These are phyloP conservation scores for Eupithecia subumbrata DNA, from an alignment of 2,888 invertebrate genomes.

Conservation along the genomic window DNA sequence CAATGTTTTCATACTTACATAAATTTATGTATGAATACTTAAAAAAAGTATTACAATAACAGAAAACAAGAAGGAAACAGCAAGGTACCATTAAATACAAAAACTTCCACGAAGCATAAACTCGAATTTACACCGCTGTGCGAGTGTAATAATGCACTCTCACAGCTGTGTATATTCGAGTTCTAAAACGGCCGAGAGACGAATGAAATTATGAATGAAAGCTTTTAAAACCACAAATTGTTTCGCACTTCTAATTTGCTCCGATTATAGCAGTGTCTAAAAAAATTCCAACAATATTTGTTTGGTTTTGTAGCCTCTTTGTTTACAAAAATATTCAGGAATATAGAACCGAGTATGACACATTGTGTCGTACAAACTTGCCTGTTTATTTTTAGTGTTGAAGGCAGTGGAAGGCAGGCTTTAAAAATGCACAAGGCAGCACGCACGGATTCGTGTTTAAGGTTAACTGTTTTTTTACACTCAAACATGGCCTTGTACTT, in stretches of 20 bases:
- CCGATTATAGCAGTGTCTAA: not conserved
- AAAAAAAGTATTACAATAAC: too few species aligned
- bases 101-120: too few species aligned
- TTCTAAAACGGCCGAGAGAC: not conserved
- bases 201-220: not conserved
- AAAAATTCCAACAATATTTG: not conserved
- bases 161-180: too few species aligned
- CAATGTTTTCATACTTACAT: too few species aligned
- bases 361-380: constrained; percentile 1
- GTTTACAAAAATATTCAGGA: not conserved
- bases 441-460: constrained; percentile 30
- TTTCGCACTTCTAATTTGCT: not conserved
- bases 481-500: constrained; percentile 37
- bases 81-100: too few species aligned
- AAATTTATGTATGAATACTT: not conserved
- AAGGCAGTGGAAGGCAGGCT: not conserved
- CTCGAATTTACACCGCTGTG: too few species aligned
- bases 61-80: too few species aligned
- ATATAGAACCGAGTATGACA: not conserved
- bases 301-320: not conserved
- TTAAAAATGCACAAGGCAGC: constrained; percentile 23
- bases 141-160: too few species aligned
- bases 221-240: not conserved
- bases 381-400: not conserved
- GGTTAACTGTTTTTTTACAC: constrained; percentile 30